Conservation (phyloP, 2,888 invertebrate genomes). For the Prosopocoilus inquinatus region DNA sequence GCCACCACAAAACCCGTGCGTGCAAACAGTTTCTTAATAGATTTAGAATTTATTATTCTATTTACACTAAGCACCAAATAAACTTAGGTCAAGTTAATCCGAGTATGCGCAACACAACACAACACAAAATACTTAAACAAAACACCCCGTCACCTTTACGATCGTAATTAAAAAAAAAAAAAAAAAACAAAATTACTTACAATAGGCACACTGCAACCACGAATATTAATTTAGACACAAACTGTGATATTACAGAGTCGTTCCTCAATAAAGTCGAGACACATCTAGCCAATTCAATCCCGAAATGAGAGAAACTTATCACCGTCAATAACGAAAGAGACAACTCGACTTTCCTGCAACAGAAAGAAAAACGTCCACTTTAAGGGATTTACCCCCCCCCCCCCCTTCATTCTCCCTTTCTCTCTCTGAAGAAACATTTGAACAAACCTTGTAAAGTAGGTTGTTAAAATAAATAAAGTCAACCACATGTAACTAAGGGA, state of each 20-base stretch:
- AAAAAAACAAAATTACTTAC: conserved; percentile 9
- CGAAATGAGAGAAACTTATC: conserved; percentile 27
- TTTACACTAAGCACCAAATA: background rate
- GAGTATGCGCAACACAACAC: no score
- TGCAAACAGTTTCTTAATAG: no score
- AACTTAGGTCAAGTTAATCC: no score
- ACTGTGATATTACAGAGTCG: conserved; percentile 12
- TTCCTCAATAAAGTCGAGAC: conserved; percentile 22
- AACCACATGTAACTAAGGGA: conserved; percentile 34
- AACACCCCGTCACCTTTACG: background rate
- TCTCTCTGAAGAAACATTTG: background rate
- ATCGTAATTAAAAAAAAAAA: background rate
- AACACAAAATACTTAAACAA: no score
- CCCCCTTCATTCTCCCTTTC: no score
- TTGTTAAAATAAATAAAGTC: conserved; percentile 32
- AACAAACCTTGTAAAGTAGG: conserved; percentile 31
- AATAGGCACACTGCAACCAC: conserved; percentile 12
- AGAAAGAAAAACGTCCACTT: background rate
- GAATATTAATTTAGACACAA: conserved; percentile 14
- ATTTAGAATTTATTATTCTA: no score
- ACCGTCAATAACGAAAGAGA: conserved; percentile 27
- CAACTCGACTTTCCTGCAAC: conserved; percentile 32
- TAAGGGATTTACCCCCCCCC: background rate
- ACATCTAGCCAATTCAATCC: conserved; percentile 27
- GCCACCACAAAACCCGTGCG: background rate